These are phyloP conservation scores for Anas capensis DNA, from an alignment of 2,797 vertebrate species.

Conservation along the genomic window DNA sequence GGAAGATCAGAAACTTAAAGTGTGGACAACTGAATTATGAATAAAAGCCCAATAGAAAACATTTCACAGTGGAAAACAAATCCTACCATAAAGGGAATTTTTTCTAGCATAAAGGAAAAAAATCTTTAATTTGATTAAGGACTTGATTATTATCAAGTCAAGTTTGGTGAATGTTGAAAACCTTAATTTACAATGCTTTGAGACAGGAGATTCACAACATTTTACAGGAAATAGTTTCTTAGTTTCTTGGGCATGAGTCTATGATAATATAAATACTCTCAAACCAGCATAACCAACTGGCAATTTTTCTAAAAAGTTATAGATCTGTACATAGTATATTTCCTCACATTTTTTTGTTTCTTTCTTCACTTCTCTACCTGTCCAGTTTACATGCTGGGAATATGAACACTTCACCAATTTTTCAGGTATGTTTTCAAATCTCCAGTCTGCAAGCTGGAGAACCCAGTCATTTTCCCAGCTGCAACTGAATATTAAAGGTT, in stretches of 20 bases:
- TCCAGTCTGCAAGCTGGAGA: neutral
- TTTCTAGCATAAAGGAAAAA: neutral
- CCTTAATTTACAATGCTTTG: neutral
- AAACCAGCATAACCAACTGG: neutral
- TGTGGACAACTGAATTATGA: neutral
- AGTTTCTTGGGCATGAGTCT: neutral
- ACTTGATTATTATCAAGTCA: neutral
- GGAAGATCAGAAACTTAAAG: neutral
- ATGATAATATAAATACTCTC: neutral
- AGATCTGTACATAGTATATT: neutral
- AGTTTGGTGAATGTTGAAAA: neutral
- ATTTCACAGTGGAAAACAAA: neutral
- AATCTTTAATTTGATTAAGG: neutral
- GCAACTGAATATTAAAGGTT: neutral
- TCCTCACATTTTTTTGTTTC: neutral
- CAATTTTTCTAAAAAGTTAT: neutral
- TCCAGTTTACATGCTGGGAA: neutral
- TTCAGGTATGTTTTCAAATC: neutral
- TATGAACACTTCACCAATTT: accelerated
- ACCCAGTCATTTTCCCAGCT: neutral
- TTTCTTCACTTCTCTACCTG: neutral
- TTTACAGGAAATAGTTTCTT: neutral
- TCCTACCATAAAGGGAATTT: neutral
- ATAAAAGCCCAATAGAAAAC: neutral
- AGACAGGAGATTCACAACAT: neutral